Conservation (phyloP, 2,888 invertebrate species). For the Hydrotaea cyrtoneurina region DNA sequence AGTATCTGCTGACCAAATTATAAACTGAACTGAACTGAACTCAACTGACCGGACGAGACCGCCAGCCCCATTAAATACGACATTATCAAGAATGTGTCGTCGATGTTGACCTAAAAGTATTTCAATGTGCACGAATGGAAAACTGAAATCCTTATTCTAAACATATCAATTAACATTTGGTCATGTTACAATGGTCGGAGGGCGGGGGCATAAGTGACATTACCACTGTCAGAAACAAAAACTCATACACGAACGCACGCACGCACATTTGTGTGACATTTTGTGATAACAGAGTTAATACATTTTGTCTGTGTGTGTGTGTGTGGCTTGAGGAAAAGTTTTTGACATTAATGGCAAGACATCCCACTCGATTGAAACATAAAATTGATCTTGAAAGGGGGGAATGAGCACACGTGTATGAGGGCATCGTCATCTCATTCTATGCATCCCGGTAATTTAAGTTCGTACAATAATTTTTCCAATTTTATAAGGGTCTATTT, state of each 20-base stretch:
- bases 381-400: background rate
- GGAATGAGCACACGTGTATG: background rate
- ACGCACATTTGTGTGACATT: background rate
- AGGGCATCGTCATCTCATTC: background rate
- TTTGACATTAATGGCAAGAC: background rate
- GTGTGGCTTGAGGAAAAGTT: background rate
- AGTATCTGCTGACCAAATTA: background rate
- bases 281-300: background rate
- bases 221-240: background rate
- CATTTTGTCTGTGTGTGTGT: background rate
- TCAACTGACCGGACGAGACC: background rate
- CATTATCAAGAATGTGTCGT: constrained; percentile 5
- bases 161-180: constrained; percentile 2
- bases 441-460: background rate
- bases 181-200: no score
- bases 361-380: background rate
- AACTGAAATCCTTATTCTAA: background rate
- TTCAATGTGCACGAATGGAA: background rate
- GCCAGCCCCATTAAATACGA: background rate
- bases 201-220: background rate
- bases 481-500: constrained; percentile 16
- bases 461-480: background rate
- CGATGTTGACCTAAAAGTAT: background rate
- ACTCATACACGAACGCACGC: background rate
- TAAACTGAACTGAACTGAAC: no score